These are phyloP conservation scores for Bedellia somnulentella DNA, from an alignment of 2,888 invertebrate genomes.

Conservation along the genomic window DNA sequence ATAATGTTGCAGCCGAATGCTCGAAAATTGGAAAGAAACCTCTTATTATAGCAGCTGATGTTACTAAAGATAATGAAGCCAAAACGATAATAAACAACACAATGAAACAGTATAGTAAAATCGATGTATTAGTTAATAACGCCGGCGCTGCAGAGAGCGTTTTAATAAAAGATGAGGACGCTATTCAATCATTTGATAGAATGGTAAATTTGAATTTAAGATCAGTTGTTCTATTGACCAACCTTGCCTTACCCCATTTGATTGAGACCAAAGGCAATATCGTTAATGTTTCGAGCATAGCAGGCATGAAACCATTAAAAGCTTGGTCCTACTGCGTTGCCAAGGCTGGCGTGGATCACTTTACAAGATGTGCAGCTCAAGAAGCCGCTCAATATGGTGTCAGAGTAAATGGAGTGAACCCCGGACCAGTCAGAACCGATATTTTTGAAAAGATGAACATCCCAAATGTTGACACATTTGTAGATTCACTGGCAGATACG, in stretches of 20 bases:
- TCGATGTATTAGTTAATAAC: constrained; percentile 21
- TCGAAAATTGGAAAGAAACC: constrained; percentile 13
- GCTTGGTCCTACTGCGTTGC: constrained; percentile 14
- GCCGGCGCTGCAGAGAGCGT: constrained; percentile 13
- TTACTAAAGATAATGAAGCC: constrained; percentile 16
- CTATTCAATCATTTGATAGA: constrained; percentile 17
- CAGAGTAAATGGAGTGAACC: constrained; percentile 82
- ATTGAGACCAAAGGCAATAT: constrained; percentile 21
- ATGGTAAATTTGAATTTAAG: constrained; percentile 20
- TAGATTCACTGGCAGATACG: constrained; percentile 69
- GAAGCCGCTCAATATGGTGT: constrained; percentile 73
- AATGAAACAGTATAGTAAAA: constrained; percentile 15
- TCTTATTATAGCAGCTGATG: constrained; percentile 16
- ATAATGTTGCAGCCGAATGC: constrained; percentile 19
- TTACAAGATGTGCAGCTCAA: constrained; percentile 81
- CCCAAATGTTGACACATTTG: constrained; percentile 29
- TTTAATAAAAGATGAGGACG: constrained; percentile 14
- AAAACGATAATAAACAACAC: constrained; percentile 15
- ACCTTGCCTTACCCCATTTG: constrained; percentile 18
- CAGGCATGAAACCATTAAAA: constrained; percentile 7
- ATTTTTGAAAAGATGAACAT: constrained; percentile 60
- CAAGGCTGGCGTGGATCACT: constrained; percentile 74
- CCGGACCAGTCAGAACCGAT: constrained; percentile 76
- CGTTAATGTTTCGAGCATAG: constrained; percentile 21
- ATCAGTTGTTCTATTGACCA: constrained; percentile 16